These are phyloP conservation scores for Macrobrachium rosenbergii DNA, from an alignment of 1,140 invertebrate species.

Conservation along the genomic window DNA sequence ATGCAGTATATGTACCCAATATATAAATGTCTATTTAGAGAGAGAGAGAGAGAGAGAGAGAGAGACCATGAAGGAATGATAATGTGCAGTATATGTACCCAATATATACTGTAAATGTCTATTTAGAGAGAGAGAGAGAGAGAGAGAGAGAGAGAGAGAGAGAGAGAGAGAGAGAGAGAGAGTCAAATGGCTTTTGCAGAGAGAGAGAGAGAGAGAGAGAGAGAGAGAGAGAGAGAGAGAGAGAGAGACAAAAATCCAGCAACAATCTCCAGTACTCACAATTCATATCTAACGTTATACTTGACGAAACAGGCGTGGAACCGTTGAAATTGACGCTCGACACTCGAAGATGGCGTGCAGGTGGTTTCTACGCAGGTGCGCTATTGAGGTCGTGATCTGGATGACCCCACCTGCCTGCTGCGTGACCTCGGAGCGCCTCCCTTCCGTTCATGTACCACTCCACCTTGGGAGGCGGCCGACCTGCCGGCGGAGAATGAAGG, in stretches of 20 bases:
- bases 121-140: too few species aligned
- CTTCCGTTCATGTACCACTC: slow-evolving; percentile 40
- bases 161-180: too few species aligned
- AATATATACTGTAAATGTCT: too few species aligned
- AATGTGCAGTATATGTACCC: too few species aligned
- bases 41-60: too few species aligned
- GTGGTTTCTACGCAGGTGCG: slow-evolving; percentile 77
- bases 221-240: neutral
- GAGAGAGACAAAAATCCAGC: neutral
- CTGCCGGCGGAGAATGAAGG: neutral
- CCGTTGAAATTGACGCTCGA: slow-evolving; percentile 87
- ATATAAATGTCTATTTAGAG: too few species aligned
- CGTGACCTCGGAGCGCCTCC: slow-evolving; percentile 16
- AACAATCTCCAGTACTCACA: slow-evolving; percentile 75
- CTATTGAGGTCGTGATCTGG: slow-evolving; percentile 72
- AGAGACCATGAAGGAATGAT: too few species aligned
- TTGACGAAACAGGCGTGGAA: slow-evolving; percentile 75
- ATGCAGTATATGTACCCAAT: too few species aligned
- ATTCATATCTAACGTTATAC: slow-evolving; percentile 78
- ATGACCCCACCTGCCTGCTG: slow-evolving; percentile 21
- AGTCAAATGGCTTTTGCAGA: too few species aligned
- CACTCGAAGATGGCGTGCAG: slow-evolving; percentile 85
- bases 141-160: too few species aligned
- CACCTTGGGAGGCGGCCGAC: slow-evolving; percentile 33
- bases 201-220: too few species aligned